phyloP scores from a whole-genome alignment of 2,888 invertebrate species.

The Ctena decussata region DNA sequence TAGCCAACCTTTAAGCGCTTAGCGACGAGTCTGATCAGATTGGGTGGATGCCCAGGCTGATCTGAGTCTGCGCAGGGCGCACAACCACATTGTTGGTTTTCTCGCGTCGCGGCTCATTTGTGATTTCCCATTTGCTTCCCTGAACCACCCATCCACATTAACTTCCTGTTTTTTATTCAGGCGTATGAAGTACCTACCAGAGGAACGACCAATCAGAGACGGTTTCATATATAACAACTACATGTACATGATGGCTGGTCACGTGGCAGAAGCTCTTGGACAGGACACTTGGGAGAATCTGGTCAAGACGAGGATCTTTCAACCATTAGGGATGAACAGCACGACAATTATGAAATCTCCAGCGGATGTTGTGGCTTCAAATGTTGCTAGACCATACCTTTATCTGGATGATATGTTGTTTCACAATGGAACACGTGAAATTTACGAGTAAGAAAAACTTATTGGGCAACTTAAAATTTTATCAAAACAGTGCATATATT shows the following conservation, averaged over 20 bases:
- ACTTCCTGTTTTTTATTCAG: conserved; percentile 51
- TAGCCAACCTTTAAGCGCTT: too few species aligned
- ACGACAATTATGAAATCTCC: conserved; percentile 39
- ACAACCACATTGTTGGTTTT: too few species aligned
- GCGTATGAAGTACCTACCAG: conserved; percentile 56
- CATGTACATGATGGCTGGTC: conserved; percentile 58
- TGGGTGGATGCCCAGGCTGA: too few species aligned
- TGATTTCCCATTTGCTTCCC: too few species aligned
- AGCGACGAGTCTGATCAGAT: too few species aligned
- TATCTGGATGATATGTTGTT: conserved; percentile 29
- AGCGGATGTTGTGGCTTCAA: conserved; percentile 16
- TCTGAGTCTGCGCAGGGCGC: too few species aligned
- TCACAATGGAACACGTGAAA: conserved; percentile 25
- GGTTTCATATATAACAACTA: conserved; percentile 61
- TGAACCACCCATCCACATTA: too few species aligned
- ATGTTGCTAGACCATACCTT: conserved; percentile 47
- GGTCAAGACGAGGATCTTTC: conserved; percentile 43
- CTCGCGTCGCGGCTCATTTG: too few species aligned
- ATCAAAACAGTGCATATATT: too few species aligned
- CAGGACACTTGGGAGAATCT: conserved; percentile 56
- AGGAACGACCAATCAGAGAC: conserved; percentile 50
- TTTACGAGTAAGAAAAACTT: conserved; percentile 39
- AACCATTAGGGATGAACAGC: conserved; percentile 57
- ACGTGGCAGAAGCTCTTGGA: conserved; percentile 59
- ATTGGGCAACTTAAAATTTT: too few species aligned